Base-by-base conservation (phyloP, 2,888 invertebrate species). In the Sipha maydis region DNA sequence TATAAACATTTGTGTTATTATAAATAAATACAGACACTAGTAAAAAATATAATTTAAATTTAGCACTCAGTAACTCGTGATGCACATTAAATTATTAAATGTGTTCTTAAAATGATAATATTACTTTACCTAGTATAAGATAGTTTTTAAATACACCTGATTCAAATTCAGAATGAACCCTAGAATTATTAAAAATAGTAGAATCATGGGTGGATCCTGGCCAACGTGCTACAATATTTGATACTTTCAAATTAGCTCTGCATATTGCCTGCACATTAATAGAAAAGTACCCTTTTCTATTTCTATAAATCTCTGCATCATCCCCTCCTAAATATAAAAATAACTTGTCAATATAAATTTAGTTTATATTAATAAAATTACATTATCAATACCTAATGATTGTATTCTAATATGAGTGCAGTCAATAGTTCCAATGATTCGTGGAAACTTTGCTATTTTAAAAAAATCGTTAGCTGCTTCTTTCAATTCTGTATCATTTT, bases 151-250 rank as follows among this genome's bases (percentile, higher is more conserved):
- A 67, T 67, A 67, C 77, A 19, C 90, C 90, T 41, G 11, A 80
- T 88, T 90, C 90, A 89, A 91, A 90, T 61, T 83, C 48, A 61
- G 38, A 38, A 31, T 90, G 78, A 48, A 91, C 56, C 75, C 67
- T 83, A 31, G 90, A 90, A 80, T 90, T 90, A 78, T 90, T 90
- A 82, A 91, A 91, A 86, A 91, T 91, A 8, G 90, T 90, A 11
- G 89, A 88, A 83, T 91, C 91, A 83, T 91, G 91, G 31, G 90
- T 83, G 34, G 90, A 90, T 25, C 91, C 91, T 86, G 91, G 91
- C 91, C 91, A 91, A n/a, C 91, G 89, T 31, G 90, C 90, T 17
- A 91, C 91, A 76, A 91, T 90, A 89, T 91, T 90, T 31, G 73
- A 77, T 17, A 91, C 90, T 82, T 86, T 56, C 56, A 89, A 86